Evolutionary conservation across 2,113 vertebrate species (phyloP).

Genomic region (Ranitomeya variabilis): DNA sequence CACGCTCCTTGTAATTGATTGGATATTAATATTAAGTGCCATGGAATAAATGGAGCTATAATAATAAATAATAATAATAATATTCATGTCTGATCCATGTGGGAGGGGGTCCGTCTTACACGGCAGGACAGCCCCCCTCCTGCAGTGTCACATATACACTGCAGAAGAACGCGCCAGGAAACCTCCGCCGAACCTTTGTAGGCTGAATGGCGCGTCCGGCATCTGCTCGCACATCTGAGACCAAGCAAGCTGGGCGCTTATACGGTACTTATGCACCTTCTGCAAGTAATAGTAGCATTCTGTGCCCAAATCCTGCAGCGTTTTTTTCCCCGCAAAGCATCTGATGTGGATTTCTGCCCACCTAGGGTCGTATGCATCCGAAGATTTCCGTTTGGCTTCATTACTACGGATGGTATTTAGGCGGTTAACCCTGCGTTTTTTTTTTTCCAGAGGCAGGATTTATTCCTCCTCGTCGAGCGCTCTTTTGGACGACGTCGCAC

Average conservation of each 20-base stretch:
- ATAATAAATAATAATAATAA: too few species aligned
- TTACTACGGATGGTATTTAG: background rate
- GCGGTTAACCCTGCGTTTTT: background rate
- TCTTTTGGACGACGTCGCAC: conserved; percentile 28
- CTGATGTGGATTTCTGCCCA: too few species aligned
- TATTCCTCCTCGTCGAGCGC: background rate
- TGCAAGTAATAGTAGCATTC: too few species aligned
- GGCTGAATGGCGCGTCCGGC: background rate
- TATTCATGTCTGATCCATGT: background rate
- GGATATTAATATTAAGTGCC: too few species aligned
- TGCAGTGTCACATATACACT: background rate
- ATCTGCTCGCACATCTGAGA: conserved; percentile 17
- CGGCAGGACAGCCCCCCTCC: background rate
- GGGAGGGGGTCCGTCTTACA: background rate
- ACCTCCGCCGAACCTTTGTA: background rate
- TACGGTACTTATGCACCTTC: background rate
- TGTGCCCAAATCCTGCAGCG: background rate
- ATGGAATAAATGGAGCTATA: too few species aligned
- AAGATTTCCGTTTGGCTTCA: too few species aligned
- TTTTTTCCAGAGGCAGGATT: background rate
- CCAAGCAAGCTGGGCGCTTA: background rate
- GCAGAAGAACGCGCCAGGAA: conserved; percentile 29
- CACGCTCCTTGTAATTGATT: background rate
- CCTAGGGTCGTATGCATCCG: too few species aligned
- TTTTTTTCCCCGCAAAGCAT: too few species aligned